Evolutionary conservation across 2,888 invertebrate genomes (phyloP).

Genomic region (Agrypnus murinus): DNA sequence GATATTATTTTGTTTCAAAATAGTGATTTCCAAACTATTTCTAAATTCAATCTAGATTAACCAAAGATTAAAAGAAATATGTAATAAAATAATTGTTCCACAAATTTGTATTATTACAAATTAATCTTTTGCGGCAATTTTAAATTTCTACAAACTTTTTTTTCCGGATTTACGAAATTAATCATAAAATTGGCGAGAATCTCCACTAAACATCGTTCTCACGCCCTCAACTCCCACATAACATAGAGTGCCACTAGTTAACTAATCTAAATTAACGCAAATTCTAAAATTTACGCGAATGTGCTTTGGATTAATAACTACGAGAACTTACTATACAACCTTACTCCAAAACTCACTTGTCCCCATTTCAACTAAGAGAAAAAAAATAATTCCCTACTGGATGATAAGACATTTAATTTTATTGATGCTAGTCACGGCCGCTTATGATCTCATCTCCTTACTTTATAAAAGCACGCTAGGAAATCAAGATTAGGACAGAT

Average conservation of each 20-base stretch:
- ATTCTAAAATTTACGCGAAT: slow-evolving; percentile 58
- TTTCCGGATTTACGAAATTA: slow-evolving; percentile 43
- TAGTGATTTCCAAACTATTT: too few relatives aligned
- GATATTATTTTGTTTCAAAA: too few relatives aligned
- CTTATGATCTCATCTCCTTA: slow-evolving; percentile 49
- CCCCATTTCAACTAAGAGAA: slow-evolving; percentile 24
- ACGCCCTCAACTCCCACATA: slow-evolving; percentile 58
- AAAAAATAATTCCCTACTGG: slow-evolving; percentile 16
- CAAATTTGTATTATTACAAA: too few relatives aligned
- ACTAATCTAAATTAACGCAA: slow-evolving; percentile 59
- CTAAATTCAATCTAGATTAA: too few relatives aligned
- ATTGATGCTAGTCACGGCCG: slow-evolving; percentile 48
- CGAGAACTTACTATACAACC: slow-evolving; percentile 29
- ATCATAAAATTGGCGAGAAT: slow-evolving; percentile 54
- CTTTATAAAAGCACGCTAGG: slow-evolving; percentile 47
- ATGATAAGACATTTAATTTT: slow-evolving; percentile 19
- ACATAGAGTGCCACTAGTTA: slow-evolving; percentile 41
- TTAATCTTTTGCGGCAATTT: slow-evolving; percentile 7
- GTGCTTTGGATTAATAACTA: slow-evolving; percentile 48
- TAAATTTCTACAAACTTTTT: not conserved
- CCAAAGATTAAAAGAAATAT: too few relatives aligned
- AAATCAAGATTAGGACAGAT: slow-evolving; percentile 51
- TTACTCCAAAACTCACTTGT: slow-evolving; percentile 24
- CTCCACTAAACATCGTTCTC: slow-evolving; percentile 57
- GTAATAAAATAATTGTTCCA: too few relatives aligned